Conservation (phyloP, 2,888 invertebrate genomes). For the Leptarthrus brevirostris region DNA sequence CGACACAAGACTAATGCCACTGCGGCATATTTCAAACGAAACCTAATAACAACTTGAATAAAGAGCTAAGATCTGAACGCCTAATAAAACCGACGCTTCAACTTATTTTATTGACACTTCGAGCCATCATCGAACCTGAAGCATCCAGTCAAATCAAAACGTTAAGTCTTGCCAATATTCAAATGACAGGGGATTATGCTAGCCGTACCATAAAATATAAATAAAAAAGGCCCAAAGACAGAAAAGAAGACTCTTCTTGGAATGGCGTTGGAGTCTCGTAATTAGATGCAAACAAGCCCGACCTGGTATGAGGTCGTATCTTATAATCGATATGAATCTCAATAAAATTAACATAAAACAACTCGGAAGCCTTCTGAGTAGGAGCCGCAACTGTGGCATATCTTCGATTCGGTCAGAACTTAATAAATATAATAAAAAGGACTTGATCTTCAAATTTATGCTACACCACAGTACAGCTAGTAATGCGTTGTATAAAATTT, state of each 20-base stretch:
- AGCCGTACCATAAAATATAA: background rate
- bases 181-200: constrained; percentile 37
- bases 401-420: no score
- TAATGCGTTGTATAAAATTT: no score
- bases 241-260: constrained; percentile 11
- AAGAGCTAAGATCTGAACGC: background rate
- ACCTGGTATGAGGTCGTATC: constrained; percentile 21
- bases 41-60: background rate
- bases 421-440: no score
- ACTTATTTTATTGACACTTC: constrained; percentile 38
- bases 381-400: background rate
- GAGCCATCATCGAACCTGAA: constrained; percentile 18
- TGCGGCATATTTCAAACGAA: background rate
- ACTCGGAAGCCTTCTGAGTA: constrained; percentile 22
- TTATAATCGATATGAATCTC: constrained; percentile 18
- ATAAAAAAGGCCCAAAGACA: constrained; percentile 1
- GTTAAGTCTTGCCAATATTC: constrained; percentile 32
- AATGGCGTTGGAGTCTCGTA: background rate
- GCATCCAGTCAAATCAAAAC: constrained; percentile 24
- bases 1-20: background rate
- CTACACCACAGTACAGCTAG: no score
- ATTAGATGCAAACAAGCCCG: constrained; percentile 45
- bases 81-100: constrained; percentile 32
- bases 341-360: constrained; percentile 39
- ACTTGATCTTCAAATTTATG: no score